Evolutionary conservation across 2,113 vertebrate genomes (phyloP).

Genomic region (Serilophus lunatus): DNA sequence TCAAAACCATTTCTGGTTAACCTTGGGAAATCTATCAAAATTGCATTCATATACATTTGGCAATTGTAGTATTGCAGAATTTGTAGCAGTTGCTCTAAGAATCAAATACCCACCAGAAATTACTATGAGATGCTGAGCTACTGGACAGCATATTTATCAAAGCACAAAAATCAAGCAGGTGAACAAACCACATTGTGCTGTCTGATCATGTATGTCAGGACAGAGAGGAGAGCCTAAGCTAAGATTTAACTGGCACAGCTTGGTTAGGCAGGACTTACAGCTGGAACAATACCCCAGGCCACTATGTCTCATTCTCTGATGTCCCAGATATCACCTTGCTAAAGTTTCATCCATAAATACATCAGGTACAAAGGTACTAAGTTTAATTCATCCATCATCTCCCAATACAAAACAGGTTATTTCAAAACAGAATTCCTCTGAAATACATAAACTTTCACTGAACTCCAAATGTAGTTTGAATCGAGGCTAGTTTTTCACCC

Average conservation of each 20-base stretch:
- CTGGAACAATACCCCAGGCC: not conserved
- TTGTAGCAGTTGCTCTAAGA: not conserved
- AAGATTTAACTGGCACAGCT: not conserved
- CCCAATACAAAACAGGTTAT: not conserved
- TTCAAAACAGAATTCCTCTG: not conserved
- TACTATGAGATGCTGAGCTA: not conserved
- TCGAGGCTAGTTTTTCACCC: not conserved
- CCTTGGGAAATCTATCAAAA: slow-evolving; percentile 59
- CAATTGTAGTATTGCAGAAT: not conserved
- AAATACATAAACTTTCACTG: not conserved
- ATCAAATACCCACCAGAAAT: not conserved
- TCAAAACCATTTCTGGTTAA: slow-evolving; percentile 39
- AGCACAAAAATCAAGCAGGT: not conserved
- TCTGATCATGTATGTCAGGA: not conserved
- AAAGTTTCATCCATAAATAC: not conserved
- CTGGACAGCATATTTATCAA: not conserved
- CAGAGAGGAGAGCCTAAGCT: not conserved
- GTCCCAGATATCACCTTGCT: not conserved
- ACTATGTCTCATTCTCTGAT: not conserved
- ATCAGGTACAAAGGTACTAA: not conserved
- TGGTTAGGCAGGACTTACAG: not conserved
- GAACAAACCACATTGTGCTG: not conserved
- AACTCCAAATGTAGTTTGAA: not conserved
- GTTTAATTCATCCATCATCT: not conserved
- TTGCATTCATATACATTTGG: slow-evolving; percentile 25